Evolutionary conservation across 2,888 invertebrate genomes (phyloP).

Genomic region (Pristionchus arcanus): DNA sequence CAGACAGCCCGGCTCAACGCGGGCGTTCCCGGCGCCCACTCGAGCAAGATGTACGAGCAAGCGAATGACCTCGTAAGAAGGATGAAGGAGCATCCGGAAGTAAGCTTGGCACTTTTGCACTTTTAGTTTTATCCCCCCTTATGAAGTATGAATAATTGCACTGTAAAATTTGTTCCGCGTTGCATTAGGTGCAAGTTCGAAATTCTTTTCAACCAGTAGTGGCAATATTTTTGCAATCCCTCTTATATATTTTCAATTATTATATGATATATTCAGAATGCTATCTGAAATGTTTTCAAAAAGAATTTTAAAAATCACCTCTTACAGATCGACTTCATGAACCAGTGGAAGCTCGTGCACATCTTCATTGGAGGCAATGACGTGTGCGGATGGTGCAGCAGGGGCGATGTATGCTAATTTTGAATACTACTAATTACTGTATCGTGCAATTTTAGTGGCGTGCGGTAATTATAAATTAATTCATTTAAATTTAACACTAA

Average conservation of each 20-base stretch:
- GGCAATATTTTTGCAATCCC: not conserved
- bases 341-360: constrained; percentile 75
- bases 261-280: no score
- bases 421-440: no score
- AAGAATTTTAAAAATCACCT: not conserved
- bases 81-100: constrained; percentile 67
- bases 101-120: constrained; percentile 5
- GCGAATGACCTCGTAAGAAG: constrained; percentile 68
- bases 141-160: no score
- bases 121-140: not conserved
- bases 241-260: no score
- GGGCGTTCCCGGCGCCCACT: constrained; percentile 71
- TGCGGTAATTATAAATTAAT: no score
- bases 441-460: no score
- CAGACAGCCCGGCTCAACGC: constrained; percentile 65
- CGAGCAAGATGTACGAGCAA: constrained; percentile 65
- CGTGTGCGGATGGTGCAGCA: constrained; percentile 68
- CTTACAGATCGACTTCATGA: constrained; percentile 65
- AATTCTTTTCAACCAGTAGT: no score
- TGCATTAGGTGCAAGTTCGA: no score
- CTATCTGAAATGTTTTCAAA: no score
- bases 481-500: no score
- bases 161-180: no score
- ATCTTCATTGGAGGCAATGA: constrained; percentile 76
- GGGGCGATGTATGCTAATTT: constrained; percentile 57